Evolutionary conservation across 1,140 invertebrate species (phyloP), one percentile per base, ranked within the genome.

Genomic region (Drosophila yakuba): DNA sequence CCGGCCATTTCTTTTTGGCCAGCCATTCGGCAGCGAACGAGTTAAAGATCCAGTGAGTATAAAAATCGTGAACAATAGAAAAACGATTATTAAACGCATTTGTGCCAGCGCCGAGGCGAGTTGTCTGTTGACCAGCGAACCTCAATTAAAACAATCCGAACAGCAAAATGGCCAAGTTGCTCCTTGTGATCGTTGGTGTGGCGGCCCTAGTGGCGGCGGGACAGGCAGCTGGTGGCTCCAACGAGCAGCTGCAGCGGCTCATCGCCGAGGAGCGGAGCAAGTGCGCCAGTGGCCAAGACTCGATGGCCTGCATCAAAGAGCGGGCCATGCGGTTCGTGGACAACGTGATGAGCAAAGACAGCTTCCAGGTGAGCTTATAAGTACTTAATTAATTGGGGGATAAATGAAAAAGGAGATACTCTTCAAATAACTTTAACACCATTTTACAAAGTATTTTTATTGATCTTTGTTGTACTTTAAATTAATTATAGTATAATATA

Each of bases 251-350:
- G 94, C 95, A 96, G 74, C 93, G 93, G 35, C 94, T 96, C 86
- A 95, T 96, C 6, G 95, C 96, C 78, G 95, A 96, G 89, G 95
- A 96, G 91, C 94, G 95, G 79, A 93, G 93, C 23, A 95, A 96
- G 76, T 97, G 96, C 89, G 93, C 94, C 38, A 94, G 94, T 61
- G 95, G 95, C 55, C 95, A 95, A 80, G 96, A 97, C 88, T 95
- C 96, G 7, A 94, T 96, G 44, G 94, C 96, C 25, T 97, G 96
- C 93, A 95, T 97, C 92, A 97, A 97, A 92, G 96, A 95, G 93
- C 96, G 96, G 85, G 95, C 96, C 50, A 95, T 96, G 91, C 95
- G 95, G 55, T 94, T 97, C 50, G 93, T 97, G 79, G 96, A 97
- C 91, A 95, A 95, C 86, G 94, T 97, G 76, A 94, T 96, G 92